Base-by-base conservation (phyloP, 1,140 invertebrate species). In the Notospermus geniculatus region DNA sequence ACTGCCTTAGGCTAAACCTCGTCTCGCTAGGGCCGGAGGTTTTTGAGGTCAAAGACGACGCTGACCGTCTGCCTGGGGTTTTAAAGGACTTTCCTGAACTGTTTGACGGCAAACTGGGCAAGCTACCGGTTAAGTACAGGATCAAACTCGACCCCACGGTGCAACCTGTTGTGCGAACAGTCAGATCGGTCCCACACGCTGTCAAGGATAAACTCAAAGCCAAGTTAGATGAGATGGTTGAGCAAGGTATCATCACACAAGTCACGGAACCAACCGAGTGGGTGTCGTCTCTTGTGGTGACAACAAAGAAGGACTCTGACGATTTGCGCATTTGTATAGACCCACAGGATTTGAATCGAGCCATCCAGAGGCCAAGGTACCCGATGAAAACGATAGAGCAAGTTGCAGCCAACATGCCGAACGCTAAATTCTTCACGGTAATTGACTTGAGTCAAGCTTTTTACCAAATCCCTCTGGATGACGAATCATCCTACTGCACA, bases 171-270 rank as follows among this genome's bases (percentile, higher is more conserved):
- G 39, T 43, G 39, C 39, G 19, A 13, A 11, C 39, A 43, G 39
- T 43, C 11, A 11, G 39, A 43, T 13, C 11, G 11, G 39, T 43
- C 19, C 39, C 39, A 43, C 39, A 43, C 19, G 39, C 39, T 13
- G 19, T 43, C 39, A 43, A 19, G 39, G 39, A 43, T 43, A 43
- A 43, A 43, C 39, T 43, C 39, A 43, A 43, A 19, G 39, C 39
- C 39, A 43, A 43, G 39, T 43, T 43, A 43, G 39, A 43, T 43
- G 11, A 11, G 39, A 43, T 43, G 39, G 39, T 43, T 43, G 39
- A 11, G 19, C 39, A 43, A 43, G 39, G 39, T 43, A 43, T 43
- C 39, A 43, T 43, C 11, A 19, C 39, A 19, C 11, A 43, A 19
- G 11, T 43, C 11, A 43, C 39, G 19, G 39, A 43, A 43, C 39